These are phyloP conservation scores for Dynastes hyllus DNA, from an alignment of 2,888 invertebrate genomes.

Conservation along the genomic window DNA sequence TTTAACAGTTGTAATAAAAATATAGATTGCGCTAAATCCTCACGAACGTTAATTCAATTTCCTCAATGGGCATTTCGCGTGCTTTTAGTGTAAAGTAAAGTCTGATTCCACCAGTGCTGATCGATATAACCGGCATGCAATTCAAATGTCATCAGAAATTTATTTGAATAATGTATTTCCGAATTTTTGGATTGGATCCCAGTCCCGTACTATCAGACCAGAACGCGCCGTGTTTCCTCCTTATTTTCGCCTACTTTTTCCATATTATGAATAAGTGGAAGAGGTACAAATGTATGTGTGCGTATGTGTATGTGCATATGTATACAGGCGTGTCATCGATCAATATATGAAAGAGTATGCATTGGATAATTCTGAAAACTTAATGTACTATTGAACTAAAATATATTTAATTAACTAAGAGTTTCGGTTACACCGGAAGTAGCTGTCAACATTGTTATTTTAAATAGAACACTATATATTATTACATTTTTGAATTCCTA, in stretches of 20 bases:
- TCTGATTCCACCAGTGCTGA: slow-evolving; percentile 10
- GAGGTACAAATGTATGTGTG: too few species aligned
- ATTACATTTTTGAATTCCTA: too few species aligned
- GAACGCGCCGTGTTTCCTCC: background rate
- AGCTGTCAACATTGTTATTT: too few species aligned
- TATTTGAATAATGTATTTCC: slow-evolving; percentile 35
- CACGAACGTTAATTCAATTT: slow-evolving; percentile 9
- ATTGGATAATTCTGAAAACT: too few species aligned
- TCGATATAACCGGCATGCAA: slow-evolving; percentile 23
- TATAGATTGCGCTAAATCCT: slow-evolving; percentile 9
- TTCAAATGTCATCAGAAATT: slow-evolving; percentile 25
- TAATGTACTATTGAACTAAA: too few species aligned
- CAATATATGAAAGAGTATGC: too few species aligned
- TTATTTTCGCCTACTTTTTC: background rate
- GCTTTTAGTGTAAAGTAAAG: background rate
- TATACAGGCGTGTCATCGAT: too few species aligned
- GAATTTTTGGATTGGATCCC: slow-evolving; percentile 5
- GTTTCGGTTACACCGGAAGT: too few species aligned
- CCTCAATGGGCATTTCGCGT: slow-evolving; percentile 19
- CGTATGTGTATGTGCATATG: too few species aligned
- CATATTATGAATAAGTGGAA: too few species aligned
- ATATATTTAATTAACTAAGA: too few species aligned
- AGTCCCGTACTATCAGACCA: background rate
- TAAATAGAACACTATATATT: too few species aligned
- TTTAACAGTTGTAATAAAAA: slow-evolving; percentile 1